Evolutionary conservation across 2,888 invertebrate genomes (phyloP), one percentile per base, ranked within the genome.

Genomic region (Eudemis profundana): DNA sequence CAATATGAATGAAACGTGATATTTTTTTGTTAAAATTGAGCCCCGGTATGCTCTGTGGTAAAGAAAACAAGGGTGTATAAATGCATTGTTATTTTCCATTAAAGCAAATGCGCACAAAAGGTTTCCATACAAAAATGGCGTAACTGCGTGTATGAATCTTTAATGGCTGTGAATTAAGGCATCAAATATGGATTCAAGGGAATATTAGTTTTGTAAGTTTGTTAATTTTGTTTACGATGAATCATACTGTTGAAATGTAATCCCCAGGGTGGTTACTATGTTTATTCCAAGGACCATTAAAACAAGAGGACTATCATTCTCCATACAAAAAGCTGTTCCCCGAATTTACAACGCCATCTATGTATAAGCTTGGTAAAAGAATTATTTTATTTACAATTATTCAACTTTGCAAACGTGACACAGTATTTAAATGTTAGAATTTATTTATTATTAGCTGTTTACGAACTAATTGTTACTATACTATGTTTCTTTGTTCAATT

Each of bases 51-150:
- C 40, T 33, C 19, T 23, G 19, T 10, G 10, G 38, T 38, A 14
- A 36, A 53, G 51, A 33, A 63, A 49, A 42, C 49, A 44, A 40
- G 49, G 63, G 56, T 42, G 38, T 5, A 19, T 56, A 21, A 63
- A 63, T 57, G 38, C 56, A 50, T 57, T 51, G 51, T 59, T 40
- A 46, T 29, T 57, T 46, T 54, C 23, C 36, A 51, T 51, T 59
- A 59, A 46, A 59, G 14, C 36, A 46, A 44, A 59, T 57, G 50
- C 36, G 33, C 38, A 33, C 42, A 51, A n/a, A 50, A 40, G 21
- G 4, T n/a, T 4, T 14, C 12, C n/a, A 8, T 12, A 12, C 15
- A 2, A 19, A 27, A 64, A 59, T 4, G 64, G 2, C 64, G 36
- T 51, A 64, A 51, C 21, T 57, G 3, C 49, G 27, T 14, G 12